phyloP scores from a whole-genome alignment of 2,797 vertebrate species.

The Todus mexicanus region DNA sequence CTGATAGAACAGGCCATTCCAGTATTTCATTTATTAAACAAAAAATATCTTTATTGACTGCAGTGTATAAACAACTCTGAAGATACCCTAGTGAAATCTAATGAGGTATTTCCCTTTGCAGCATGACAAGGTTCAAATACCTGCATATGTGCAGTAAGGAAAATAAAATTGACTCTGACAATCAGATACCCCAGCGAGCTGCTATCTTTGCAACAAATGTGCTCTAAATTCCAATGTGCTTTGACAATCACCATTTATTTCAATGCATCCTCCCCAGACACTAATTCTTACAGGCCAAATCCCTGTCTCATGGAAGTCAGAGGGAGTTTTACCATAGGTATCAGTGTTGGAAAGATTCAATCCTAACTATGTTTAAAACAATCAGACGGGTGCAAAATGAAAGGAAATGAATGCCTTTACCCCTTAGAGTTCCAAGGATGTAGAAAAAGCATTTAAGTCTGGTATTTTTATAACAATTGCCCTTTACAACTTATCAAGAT shows the following conservation, averaged over 20 bases:
- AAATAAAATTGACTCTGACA: constrained; percentile 59
- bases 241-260: constrained; percentile 57
- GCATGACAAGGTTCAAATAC: constrained; percentile 35
- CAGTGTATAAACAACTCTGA: constrained; percentile 10
- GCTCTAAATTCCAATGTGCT: constrained; percentile 59
- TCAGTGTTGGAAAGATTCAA: constrained; percentile 18
- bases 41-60: constrained; percentile 37
- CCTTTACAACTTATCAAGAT: background rate
- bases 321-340: constrained; percentile 20
- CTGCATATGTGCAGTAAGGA: constrained; percentile 2
- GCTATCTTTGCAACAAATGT: constrained; percentile 56
- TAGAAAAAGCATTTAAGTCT: background rate
- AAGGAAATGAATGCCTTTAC: background rate
- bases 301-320: background rate
- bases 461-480: background rate
- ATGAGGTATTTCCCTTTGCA: constrained; percentile 47
- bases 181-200: constrained; percentile 1
- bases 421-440: background rate
- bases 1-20: background rate
- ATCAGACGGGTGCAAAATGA: constrained; percentile 13
- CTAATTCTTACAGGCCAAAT: constrained; percentile 7
- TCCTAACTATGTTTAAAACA: background rate
- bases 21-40: constrained; percentile 54
- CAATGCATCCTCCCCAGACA: constrained; percentile 38
- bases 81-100: constrained; percentile 31